Evolutionary conservation across 2,888 invertebrate species (phyloP), one percentile per base, ranked within the genome.

Genomic region (Leucophenga maculata): DNA sequence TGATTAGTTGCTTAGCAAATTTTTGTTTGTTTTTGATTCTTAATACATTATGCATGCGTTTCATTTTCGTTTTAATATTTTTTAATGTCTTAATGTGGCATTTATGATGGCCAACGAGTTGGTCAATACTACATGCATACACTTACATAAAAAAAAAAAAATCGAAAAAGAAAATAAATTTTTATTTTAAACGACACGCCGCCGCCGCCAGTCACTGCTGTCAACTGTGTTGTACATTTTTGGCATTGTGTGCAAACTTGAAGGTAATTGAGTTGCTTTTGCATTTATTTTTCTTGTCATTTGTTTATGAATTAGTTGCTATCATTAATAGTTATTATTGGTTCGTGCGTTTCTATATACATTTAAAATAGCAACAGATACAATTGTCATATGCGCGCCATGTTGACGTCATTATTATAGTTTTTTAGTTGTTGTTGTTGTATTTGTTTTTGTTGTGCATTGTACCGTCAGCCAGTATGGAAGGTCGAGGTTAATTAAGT

Each of bases 401-500:
- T n/a, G n/a, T n/a, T 52, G 54, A 59, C 59, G 48, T 59, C 59
- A 48, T 48, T 13, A 16, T 8, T 14, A 9, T 16, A 9, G 52
- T 52, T 52, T 22, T 20, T 22, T 54, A 18, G 57, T 57, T 57
- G 57, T 57, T 57, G 57, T 14, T 57, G 8, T 20, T 55, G 55
- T 20, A 6, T 8, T 18, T 55, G 22, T 13, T 55, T 8, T 55
- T 55, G 54, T 13, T 54, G 18, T 18, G 57, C 84, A 81, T 71
- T 75, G 64, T 67, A 66, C 69, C 65, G 48, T 67, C 65, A 73
- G 64, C 57, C 69, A 73, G 55, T 73, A 75, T 77, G 76, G 86
- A 85, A 85, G 85, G 85, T 85, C 86, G 86, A 86, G 85, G 85
- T 85, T 86, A 86, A 85, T 85, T 85, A 80, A 85, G 85, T 84